Base-by-base conservation (phyloP, 2,888 invertebrate species). In the Meta bourneti region DNA sequence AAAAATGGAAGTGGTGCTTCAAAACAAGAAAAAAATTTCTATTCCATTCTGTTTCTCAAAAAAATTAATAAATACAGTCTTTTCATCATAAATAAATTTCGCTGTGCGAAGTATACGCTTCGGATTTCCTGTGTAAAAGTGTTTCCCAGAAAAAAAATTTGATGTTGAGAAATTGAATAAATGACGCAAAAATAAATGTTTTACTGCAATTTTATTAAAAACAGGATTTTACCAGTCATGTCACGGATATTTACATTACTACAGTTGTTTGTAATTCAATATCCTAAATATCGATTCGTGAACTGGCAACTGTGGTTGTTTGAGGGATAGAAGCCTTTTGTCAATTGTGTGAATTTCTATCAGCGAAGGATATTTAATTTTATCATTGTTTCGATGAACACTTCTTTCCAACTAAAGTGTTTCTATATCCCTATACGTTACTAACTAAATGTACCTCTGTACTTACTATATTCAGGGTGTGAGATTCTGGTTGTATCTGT, bases 291-390 rank as follows among this genome's bases (percentile, higher is more conserved):
- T 83, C 83, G 89, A 84, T 83, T 79, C 19, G 34, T 48, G n/a
- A 83, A 83, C 83, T 89, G 89, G 89, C 89, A 89, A 89, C 89
- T 82, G 11, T 54, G 70, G 82, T 82, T 82, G 91, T 87, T 87
- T 80, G 75, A 85, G 91, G 81, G 82, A 91, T 88, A 88, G 91
- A 91, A 91, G 91, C 91, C 91, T 91, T 89, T 91, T 91, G 91
- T 91, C 88, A 91, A 84, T 91, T 91, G 86, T 90, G 90, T 86
- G 81, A 69, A 85, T 89, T 78, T 86, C 81, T 83, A 83, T 91
- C 69, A 82, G 61, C 52, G 11, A 16, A 83, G 75, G 88, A 54
- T 89, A 84, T 89, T 89, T 84, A 81, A 84, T 89, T 81, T 84
- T 78, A 52, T 69, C 69, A 61, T 81, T 51, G 74, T 88, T 87